A percentile compares a stretch with the other conserved stretches of the same genome.
phyloP scores from a whole-genome alignment of 2,888 invertebrate genomes.

The Acleris holmiana region DNA sequence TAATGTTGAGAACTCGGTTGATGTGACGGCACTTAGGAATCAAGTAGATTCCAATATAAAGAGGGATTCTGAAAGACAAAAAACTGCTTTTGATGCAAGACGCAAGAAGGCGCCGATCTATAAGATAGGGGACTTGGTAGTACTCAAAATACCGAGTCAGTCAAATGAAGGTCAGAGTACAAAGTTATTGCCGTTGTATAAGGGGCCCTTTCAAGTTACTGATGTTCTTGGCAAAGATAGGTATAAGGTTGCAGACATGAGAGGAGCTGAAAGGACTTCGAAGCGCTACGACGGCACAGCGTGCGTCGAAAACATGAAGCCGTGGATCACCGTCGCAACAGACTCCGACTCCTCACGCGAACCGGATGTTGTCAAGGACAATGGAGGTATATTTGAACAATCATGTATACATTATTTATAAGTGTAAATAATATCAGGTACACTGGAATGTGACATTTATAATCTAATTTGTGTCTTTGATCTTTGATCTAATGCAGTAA shows the following conservation, averaged over 20 bases:
- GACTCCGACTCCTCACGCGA: not conserved
- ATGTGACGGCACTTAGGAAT: constrained; percentile 6
- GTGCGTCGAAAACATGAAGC: constrained; percentile 8
- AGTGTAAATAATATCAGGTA: no score
- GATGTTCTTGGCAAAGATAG: not conserved
- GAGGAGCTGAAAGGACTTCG: constrained; percentile 2
- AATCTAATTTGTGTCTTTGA: no score
- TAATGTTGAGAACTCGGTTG: not conserved
- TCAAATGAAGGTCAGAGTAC: constrained; percentile 5
- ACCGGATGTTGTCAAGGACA: constrained; percentile 2
- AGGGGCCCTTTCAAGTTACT: not conserved
- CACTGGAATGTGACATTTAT: no score
- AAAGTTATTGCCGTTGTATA: not conserved
- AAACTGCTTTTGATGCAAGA: not conserved
- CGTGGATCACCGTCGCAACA: not conserved
- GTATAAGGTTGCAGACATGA: constrained; percentile 1
- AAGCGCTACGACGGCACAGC: not conserved
- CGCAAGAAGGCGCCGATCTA: not conserved
- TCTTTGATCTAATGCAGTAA: not conserved
- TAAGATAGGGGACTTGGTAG: not conserved
- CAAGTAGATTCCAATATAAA: constrained; percentile 1
- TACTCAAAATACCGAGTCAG: constrained; percentile 1
- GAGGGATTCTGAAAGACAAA: not conserved
- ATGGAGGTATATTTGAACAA: not conserved
- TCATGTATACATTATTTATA: not conserved